Evolutionary conservation across 1,140 invertebrate species (phyloP).

Genomic region (Aphelenchoides fujianensis): DNA sequence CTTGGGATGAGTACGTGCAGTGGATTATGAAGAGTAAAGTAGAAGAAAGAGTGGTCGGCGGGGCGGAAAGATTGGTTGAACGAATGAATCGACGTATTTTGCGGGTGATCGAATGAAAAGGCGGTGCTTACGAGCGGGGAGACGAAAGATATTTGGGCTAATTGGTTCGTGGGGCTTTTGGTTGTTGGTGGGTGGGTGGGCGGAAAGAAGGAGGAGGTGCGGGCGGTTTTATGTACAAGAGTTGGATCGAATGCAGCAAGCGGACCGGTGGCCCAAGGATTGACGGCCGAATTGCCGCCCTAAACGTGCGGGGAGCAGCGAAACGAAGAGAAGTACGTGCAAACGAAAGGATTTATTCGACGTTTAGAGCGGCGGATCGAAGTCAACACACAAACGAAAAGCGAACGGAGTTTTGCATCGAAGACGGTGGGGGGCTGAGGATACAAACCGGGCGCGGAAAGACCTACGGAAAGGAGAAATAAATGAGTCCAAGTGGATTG

Average conservation of each 20-base stretch:
- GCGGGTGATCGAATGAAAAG: neutral
- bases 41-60: neutral
- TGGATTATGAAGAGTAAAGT: neutral
- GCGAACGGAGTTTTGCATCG: too few relatives aligned
- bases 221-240: neutral
- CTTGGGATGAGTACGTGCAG: neutral
- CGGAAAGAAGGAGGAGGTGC: neutral
- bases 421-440: neutral
- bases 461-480: conserved; percentile 4
- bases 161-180: too few relatives aligned
- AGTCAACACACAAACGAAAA: neutral
- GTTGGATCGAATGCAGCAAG: neutral
- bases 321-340: too few relatives aligned
- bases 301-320: neutral
- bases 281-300: neutral
- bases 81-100: too few relatives aligned
- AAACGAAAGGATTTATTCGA: neutral
- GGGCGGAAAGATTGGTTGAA: too few relatives aligned
- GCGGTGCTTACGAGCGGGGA: neutral
- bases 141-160: neutral
- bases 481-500: neutral
- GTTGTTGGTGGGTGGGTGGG: neutral
- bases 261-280: neutral
- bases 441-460: neutral
- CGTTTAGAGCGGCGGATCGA: neutral